Evolutionary conservation across 53 echinoderm and acorn worm genomes (phyloP), one percentile per base, ranked within the genome.

Genomic region (Holothuria leucospilota): DNA sequence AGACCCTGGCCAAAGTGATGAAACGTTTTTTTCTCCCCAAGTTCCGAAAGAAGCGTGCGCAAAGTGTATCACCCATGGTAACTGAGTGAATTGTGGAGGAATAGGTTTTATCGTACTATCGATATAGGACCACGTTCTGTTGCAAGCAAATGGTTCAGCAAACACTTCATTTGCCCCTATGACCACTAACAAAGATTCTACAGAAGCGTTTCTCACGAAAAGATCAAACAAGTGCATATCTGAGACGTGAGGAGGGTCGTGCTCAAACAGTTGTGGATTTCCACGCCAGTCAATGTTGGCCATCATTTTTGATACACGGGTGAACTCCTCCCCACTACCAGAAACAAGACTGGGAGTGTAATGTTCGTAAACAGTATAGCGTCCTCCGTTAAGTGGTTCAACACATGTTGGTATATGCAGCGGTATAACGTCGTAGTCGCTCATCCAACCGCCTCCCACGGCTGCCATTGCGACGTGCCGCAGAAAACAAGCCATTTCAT

Each of bases 401-500:
- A 73, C 6, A 73, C 74, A 73, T 42, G 20, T 30, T 24, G 74
- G 74, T 15, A 73, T 73, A 1, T 6, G 20, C 39, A 73, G n/a
- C 18, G 74, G 74, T 40, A 39, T 24, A 3, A 73, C 74, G 20
- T 73, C 74, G 16, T 40, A 73, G 74, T 73, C 74, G 49, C 34
- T 34, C 74, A 73, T 38, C 42, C 42, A 73, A 73, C 74, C 74
- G n/a, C 74, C 74, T 20, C 74, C 74, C 16, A 73, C 74, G 4
- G 56, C 56, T 15, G 56, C 56, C 56, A 56, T 56, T 56, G 56
- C 56, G 0, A 56, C 56, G 18, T 56, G 74, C 20, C 74, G 18
- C 20, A 73, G 16, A n/a, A 73, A 73, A 42, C 74, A 73, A 18
- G 74, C 74, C 74, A 73, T 39, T 23, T 73, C 74, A n/a, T 73